Conservation (phyloP, 2,797 vertebrate species). For the Siniperca undulata region DNA sequence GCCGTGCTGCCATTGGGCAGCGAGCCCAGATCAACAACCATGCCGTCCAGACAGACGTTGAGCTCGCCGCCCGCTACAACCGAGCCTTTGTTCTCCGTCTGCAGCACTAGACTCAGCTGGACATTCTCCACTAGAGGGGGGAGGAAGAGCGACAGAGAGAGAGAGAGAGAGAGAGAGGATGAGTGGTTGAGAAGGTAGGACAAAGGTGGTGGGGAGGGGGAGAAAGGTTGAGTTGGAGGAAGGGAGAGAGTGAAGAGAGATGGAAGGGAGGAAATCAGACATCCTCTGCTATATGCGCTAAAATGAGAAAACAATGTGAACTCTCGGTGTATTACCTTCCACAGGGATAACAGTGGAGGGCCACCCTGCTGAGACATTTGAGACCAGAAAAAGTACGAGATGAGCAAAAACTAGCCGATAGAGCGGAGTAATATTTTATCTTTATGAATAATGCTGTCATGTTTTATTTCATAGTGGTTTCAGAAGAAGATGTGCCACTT, state of each 20-base stretch:
- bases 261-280: constrained; percentile 22
- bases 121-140: constrained; percentile 92
- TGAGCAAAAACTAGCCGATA: background rate
- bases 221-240: constrained; percentile 10
- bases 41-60: constrained; percentile 95
- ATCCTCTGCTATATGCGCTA: constrained; percentile 20
- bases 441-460: background rate
- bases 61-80: constrained; percentile 95
- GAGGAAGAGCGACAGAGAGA: constrained; percentile 20
- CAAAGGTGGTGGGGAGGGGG: constrained; percentile 11
- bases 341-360: background rate
- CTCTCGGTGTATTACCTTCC: background rate
- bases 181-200: constrained; percentile 28
- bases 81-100: constrained; percentile 95
- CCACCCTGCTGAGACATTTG: background rate
- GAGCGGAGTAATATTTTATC: background rate
- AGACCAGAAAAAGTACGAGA: background rate
- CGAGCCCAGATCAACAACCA: constrained; percentile 93
- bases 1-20: constrained; percentile 90
- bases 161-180: constrained; percentile 31
- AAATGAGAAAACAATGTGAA: constrained; percentile 10
- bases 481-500: background rate
- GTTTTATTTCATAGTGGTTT: background rate
- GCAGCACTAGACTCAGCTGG: constrained; percentile 94
- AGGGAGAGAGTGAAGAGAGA: background rate